Evolutionary conservation across 2,888 invertebrate genomes (phyloP).

Genomic region (Petrolisthes manimaculis): DNA sequence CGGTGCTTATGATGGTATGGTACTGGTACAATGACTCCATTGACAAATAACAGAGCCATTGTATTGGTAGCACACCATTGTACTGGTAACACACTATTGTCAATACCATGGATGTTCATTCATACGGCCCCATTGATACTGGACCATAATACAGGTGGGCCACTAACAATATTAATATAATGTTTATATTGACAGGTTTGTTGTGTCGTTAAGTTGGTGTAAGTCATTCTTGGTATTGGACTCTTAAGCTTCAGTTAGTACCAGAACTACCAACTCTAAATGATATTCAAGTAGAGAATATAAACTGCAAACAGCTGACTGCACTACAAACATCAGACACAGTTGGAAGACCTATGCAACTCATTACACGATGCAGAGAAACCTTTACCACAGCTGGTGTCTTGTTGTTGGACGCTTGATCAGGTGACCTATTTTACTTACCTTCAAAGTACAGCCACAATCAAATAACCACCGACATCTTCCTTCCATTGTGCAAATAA

Average conservation of each 20-base stretch:
- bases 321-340: slow-evolving; percentile 70
- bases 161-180: too few species aligned
- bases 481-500: too few species aligned
- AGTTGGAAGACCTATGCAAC: slow-evolving; percentile 82
- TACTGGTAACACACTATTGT: too few species aligned
- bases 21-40: too few species aligned
- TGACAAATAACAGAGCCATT: too few species aligned
- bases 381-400: slow-evolving; percentile 90
- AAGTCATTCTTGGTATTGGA: slow-evolving; percentile 92
- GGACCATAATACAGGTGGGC: too few species aligned
- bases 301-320: neutral
- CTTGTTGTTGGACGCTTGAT: slow-evolving; percentile 89
- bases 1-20: too few species aligned
- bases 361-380: slow-evolving; percentile 88
- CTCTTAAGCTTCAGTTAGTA: slow-evolving; percentile 88
- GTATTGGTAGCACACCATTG: too few species aligned
- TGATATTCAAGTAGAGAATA: neutral
- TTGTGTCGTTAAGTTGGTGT: slow-evolving; percentile 91
- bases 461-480: too few species aligned
- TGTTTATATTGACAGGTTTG: slow-evolving; percentile 73
- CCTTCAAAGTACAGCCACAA: too few species aligned
- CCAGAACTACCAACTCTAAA: slow-evolving; percentile 69
- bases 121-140: too few species aligned
- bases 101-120: too few species aligned
- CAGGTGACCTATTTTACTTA: slow-evolving; percentile 70